Conservation (phyloP, 2,888 invertebrate species). For the Scaeva pyrastri region DNA sequence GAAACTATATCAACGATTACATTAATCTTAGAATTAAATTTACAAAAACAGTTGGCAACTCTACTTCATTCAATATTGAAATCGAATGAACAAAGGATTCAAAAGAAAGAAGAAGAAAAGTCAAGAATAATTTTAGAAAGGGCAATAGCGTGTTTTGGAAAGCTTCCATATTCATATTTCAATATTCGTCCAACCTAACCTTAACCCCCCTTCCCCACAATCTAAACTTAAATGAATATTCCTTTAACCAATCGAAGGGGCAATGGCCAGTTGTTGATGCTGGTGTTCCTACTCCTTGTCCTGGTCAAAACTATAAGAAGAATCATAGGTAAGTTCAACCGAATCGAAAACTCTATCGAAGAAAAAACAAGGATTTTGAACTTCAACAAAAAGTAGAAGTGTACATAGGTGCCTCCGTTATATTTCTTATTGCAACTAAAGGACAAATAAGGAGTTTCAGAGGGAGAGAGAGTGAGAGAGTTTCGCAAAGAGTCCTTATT, state of each 20-base stretch:
- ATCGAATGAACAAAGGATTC: slow-evolving; percentile 20
- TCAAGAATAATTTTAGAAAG: slow-evolving; percentile 35
- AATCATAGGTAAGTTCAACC: too few species aligned
- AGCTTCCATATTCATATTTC: slow-evolving; percentile 72
- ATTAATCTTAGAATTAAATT: not conserved
- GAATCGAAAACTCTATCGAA: slow-evolving; percentile 60
- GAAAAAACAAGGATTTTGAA: slow-evolving; percentile 30
- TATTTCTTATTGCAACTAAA: slow-evolving; percentile 25
- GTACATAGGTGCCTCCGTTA: not conserved
- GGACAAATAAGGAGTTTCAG: not conserved
- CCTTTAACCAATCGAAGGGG: slow-evolving; percentile 64
- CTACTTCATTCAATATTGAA: slow-evolving; percentile 1
- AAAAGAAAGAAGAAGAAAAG: not conserved
- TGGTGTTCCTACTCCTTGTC: too few species aligned
- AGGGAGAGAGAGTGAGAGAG: slow-evolving; percentile 8
- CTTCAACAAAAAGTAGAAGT: slow-evolving; percentile 53
- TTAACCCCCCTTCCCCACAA: not conserved
- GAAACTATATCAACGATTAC: too few species aligned
- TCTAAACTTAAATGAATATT: not conserved
- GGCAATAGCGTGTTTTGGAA: slow-evolving; percentile 60
- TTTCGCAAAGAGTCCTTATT: slow-evolving; percentile 40
- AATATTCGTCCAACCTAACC: slow-evolving; percentile 38
- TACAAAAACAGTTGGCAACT: not conserved
- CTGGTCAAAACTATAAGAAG: not conserved
- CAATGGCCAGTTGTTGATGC: not conserved